phyloP scores from a whole-genome alignment of 2,113 vertebrate genomes.

The Noturus placidus region DNA sequence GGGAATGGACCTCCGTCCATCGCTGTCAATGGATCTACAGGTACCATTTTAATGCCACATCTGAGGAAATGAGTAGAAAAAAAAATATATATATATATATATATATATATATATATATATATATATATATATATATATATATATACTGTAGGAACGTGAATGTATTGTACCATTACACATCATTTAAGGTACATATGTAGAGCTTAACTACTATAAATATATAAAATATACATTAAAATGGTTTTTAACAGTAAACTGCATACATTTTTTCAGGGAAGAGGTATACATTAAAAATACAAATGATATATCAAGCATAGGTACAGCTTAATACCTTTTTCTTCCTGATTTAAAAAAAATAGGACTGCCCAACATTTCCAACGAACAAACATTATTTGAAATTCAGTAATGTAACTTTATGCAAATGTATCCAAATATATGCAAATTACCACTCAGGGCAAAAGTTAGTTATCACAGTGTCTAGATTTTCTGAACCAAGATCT shows the following conservation, averaged over 20 bases:
- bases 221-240: background rate
- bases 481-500: background rate
- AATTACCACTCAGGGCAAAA: background rate
- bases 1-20: background rate
- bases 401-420: background rate
- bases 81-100: no score
- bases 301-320: background rate
- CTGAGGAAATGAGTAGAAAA: background rate
- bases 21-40: slow-evolving; percentile 25
- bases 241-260: background rate
- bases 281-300: background rate
- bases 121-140: no score
- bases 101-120: no score
- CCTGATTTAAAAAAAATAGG: background rate
- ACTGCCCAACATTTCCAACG: background rate
- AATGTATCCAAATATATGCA: background rate
- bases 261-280: background rate
- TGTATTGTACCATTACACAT: background rate
- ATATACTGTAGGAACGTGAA: background rate
- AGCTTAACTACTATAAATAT: background rate
- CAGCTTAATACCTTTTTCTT: background rate
- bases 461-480: background rate
- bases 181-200: background rate
- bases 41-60: background rate
- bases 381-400: background rate